phyloP scores from a whole-genome alignment of 2,797 vertebrate species.

The Australoheros facetus region DNA sequence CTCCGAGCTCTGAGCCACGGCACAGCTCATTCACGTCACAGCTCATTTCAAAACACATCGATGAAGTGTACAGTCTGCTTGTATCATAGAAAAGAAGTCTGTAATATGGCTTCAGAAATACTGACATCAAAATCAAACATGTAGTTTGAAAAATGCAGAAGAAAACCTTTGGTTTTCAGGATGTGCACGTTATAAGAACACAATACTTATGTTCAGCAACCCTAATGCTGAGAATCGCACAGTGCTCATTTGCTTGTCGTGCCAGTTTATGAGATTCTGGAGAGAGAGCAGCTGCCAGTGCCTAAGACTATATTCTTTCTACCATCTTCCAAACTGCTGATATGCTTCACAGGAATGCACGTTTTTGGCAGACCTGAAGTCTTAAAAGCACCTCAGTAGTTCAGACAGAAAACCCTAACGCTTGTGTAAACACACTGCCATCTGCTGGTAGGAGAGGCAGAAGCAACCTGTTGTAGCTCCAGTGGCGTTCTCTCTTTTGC shows the following conservation, averaged over 20 bases:
- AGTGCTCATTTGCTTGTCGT: not conserved
- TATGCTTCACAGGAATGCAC: not conserved
- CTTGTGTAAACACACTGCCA: constrained; percentile 42
- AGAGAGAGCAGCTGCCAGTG: not conserved
- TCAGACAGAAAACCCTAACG: not conserved
- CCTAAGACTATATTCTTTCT: not conserved
- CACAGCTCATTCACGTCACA: constrained; percentile 31
- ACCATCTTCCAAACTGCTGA: not conserved
- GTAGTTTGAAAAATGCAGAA: constrained; percentile 12
- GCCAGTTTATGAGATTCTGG: not conserved
- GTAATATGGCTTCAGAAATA: constrained; percentile 61
- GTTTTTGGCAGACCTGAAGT: not conserved
- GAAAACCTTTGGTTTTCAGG: constrained; percentile 54
- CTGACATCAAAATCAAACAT: constrained; percentile 40
- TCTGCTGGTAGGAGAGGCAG: constrained; percentile 42
- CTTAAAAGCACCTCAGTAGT: not conserved
- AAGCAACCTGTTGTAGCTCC: not conserved
- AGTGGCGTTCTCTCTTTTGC: not conserved
- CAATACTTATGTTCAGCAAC: not conserved
- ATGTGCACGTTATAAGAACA: constrained; percentile 33
- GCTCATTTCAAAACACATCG: constrained; percentile 17
- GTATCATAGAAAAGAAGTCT: constrained; percentile 12
- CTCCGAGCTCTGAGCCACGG: constrained; percentile 26
- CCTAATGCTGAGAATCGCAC: not conserved
- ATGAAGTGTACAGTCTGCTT: constrained; percentile 15